Conservation (phyloP, 1,140 invertebrate species). For the Cyclargus thomasi region DNA sequence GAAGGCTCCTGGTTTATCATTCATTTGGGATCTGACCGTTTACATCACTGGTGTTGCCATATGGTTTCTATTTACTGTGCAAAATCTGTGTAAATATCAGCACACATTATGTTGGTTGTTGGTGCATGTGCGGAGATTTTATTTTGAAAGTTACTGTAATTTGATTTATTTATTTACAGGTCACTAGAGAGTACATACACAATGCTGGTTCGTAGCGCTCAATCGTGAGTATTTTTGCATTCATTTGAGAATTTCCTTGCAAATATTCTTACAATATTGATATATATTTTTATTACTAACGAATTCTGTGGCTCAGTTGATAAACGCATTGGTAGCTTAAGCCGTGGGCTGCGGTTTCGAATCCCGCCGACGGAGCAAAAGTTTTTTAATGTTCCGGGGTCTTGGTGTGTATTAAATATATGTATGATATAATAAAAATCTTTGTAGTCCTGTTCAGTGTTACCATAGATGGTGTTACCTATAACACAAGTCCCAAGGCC, state of each 20-base stretch:
- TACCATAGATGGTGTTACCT: too few relatives aligned
- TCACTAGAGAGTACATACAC: conserved; percentile 70
- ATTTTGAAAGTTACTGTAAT: not conserved
- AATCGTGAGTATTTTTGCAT: conserved; percentile 65
- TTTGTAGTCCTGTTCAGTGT: too few relatives aligned
- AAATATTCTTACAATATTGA: too few relatives aligned
- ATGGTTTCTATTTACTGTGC: conserved; percentile 14
- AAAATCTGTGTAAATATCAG: conserved; percentile 19
- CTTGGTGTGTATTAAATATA: too few relatives aligned
- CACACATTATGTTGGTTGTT: conserved; percentile 12
- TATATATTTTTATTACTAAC: too few relatives aligned
- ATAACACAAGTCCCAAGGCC: too few relatives aligned
- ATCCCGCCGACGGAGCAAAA: too few relatives aligned
- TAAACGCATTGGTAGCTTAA: too few relatives aligned
- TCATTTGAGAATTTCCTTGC: conserved; percentile 22
- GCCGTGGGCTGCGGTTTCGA: too few relatives aligned
- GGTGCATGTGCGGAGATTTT: conserved; percentile 23
- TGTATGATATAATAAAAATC: too few relatives aligned
- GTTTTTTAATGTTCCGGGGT: too few relatives aligned
- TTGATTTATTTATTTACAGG: conserved; percentile 36
- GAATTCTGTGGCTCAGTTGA: too few relatives aligned
- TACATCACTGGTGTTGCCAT: not conserved
- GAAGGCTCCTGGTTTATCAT: conserved; percentile 33
- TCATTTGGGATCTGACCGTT: conserved; percentile 22
- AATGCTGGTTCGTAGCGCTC: conserved; percentile 69